Evolutionary conservation across 2,113 vertebrate species (phyloP).

Genomic region (Psephotus haematonotus): DNA sequence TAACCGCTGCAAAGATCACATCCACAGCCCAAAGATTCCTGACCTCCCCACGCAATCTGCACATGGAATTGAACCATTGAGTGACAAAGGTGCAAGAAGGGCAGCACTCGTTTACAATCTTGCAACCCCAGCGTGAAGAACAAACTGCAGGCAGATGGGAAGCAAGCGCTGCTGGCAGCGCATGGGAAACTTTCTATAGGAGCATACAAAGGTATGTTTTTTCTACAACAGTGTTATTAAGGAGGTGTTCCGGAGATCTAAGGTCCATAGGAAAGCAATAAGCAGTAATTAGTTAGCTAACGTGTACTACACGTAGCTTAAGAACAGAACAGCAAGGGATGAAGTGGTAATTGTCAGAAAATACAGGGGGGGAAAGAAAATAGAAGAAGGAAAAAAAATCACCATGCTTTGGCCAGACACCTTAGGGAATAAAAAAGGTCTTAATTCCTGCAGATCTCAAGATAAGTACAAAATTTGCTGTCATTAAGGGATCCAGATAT

Average conservation of each 20-base stretch:
- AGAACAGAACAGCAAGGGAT: neutral
- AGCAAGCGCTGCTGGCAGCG: rapidly evolving
- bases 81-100: neutral
- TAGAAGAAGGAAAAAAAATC: neutral
- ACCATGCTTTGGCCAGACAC: neutral
- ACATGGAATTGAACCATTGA: neutral
- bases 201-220: neutral
- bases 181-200: neutral
- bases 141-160: neutral
- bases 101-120: neutral
- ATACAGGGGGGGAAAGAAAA: rapidly evolving
- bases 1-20: neutral
- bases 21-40: neutral
- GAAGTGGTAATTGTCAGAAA: neutral
- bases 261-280: neutral
- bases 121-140: neutral
- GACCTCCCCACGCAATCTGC: neutral
- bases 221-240: neutral
- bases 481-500: neutral
- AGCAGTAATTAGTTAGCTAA: neutral
- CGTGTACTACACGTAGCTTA: rapidly evolving
- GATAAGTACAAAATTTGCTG: neutral
- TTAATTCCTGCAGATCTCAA: neutral
- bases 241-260: neutral
- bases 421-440: neutral